Evolutionary conservation across 1,140 invertebrate genomes (phyloP).

Genomic region (Drosophila serrata): DNA sequence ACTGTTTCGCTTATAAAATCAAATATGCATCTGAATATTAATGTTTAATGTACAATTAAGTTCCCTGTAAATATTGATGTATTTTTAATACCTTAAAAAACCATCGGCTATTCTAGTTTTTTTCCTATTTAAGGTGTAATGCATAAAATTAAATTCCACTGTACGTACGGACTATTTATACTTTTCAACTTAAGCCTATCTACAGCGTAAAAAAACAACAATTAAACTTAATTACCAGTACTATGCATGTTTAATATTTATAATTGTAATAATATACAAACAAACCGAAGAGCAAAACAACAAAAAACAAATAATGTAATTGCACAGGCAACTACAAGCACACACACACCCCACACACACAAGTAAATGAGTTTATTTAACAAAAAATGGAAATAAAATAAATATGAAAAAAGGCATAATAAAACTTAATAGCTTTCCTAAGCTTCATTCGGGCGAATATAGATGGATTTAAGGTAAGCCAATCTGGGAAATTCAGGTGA

Average conservation of each 20-base stretch:
- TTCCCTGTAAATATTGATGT: constrained; percentile 69
- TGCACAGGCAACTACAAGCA: constrained; percentile 40
- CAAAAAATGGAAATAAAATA: constrained; percentile 43
- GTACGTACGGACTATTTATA: constrained; percentile 68
- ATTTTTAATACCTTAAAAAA: constrained; percentile 44
- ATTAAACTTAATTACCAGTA: constrained; percentile 73
- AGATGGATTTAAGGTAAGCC: neutral
- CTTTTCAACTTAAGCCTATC: constrained; percentile 66
- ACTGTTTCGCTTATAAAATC: constrained; percentile 52
- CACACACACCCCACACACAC: constrained; percentile 24
- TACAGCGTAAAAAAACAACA: constrained; percentile 46
- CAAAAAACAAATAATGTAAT: constrained; percentile 36
- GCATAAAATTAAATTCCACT: constrained; percentile 42
- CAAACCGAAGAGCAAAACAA: constrained; percentile 26
- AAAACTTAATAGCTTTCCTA: constrained; percentile 26
- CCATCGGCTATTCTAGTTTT: constrained; percentile 44
- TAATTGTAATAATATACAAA: constrained; percentile 70
- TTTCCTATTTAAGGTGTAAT: constrained; percentile 49
- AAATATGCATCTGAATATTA: constrained; percentile 54
- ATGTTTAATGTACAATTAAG: constrained; percentile 51
- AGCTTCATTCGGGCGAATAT: neutral
- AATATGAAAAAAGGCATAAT: constrained; percentile 53
- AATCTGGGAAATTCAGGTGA: neutral
- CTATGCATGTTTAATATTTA: constrained; percentile 81
- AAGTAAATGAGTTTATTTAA: constrained; percentile 67